Percentiles rank a stretch among this genome's conserved stretches.
These are phyloP conservation scores for Aplysina aerophoba DNA, from an alignment of 37 sponge, comb jelly and placozoan genomes.

Conservation along the genomic window DNA sequence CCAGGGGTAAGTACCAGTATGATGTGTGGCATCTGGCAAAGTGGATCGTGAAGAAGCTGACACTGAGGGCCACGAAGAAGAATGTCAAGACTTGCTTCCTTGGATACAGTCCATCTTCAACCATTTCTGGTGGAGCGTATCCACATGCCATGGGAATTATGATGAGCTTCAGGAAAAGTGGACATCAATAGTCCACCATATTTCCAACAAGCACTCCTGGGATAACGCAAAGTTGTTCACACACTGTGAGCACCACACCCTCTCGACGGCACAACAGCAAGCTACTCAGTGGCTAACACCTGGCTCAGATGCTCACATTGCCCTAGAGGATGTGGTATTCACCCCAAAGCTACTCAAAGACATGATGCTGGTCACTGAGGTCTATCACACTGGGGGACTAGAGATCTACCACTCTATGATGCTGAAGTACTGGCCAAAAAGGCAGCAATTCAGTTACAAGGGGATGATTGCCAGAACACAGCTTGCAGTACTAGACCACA, in stretches of 20 bases:
- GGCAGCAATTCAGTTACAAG: conserved; percentile 6
- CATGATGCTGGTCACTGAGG: conserved; percentile 2
- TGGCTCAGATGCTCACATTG: conserved; percentile 14
- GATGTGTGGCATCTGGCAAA: conserved; percentile 59
- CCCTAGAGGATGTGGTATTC: conserved; percentile 2
- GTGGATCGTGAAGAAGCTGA: conserved; percentile 24
- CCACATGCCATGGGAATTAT: conserved; percentile 5
- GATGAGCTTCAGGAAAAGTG: conserved; percentile 38
- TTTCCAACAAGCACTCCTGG: conserved; percentile 40
- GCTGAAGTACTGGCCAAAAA: conserved; percentile 22
- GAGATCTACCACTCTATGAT: conserved; percentile 14
- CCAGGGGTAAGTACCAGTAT: too few relatives aligned
- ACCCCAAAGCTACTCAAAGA: neutral
- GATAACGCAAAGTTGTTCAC: neutral
- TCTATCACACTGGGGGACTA: conserved; percentile 26
- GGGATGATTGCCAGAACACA: conserved; percentile 38
- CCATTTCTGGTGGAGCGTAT: conserved; percentile 36
- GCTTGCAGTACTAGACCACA: conserved; percentile 39
- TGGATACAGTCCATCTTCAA: conserved; percentile 33
- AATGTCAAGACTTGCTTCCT: neutral
- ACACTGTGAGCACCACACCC: neutral
- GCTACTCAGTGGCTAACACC: conserved; percentile 10
- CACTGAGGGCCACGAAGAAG: neutral
- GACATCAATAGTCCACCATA: conserved; percentile 41
- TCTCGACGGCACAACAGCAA: neutral